Base-by-base conservation (phyloP, 1,140 invertebrate species). In the Oscheius sp. region DNA sequence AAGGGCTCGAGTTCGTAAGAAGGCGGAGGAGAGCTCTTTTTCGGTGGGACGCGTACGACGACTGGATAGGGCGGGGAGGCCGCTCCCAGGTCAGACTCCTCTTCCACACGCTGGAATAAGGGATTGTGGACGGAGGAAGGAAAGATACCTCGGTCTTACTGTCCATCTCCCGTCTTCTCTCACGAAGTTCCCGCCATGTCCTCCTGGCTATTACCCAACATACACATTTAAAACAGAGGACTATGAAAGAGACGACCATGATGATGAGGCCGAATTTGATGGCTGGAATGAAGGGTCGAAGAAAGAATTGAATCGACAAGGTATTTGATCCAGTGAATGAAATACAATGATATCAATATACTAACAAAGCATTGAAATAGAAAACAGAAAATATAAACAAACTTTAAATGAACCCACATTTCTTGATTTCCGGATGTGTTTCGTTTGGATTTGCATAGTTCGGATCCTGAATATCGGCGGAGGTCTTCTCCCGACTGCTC, bases 391-490 rank as follows among this genome's bases (percentile, higher is more conserved):
- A n/a, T n/a, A n/a, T n/a, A n/a, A n/a, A n/a, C n/a, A n/a, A n/a
- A n/a, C 38, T 42, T n/a, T 42, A 42, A 10, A 10, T 13, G 4
- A 55, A 55, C 49, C 4, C 7, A 55, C 49, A 55, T 55, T 55
- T 55, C 4, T 7, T 55, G 23, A 55, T 55, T 26, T 55, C 49
- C 23, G 49, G 49, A 55, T 55, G 49, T 15, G 49, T 55, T 26
- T 55, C 49, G 23, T 55, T 23, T 4, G 49, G 49, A 55, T 55
- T 55, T 7, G 49, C 49, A 55, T 55, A 55, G 49, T 55, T 55
- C 7, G 49, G 7, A 23, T 55, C 49, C 23, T 55, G 15, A 26
- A 55, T 55, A 55, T 55, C 49, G 23, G 7, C 7, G 49, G 7
- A 13, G 7, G 49, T 55, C 49, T 55, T 55, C 23, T 55, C 49